phyloP scores from a whole-genome alignment of 2,113 vertebrate species.

The Pantherophis guttatus region DNA sequence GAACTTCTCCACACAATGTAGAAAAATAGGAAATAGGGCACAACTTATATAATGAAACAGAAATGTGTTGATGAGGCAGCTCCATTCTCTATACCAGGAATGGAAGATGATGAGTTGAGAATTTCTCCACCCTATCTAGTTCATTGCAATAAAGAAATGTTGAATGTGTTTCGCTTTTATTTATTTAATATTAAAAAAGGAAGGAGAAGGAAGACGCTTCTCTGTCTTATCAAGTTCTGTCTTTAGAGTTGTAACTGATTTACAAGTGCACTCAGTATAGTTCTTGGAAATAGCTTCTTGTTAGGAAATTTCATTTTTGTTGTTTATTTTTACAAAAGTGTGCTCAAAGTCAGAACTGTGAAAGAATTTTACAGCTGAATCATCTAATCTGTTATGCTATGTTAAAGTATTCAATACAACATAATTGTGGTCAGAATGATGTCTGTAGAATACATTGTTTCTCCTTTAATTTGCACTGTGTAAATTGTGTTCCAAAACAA shows the following conservation, averaged over 20 bases:
- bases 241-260: neutral
- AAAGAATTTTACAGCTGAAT: neutral
- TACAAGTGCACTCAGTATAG: neutral
- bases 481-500: neutral
- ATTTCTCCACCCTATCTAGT: neutral
- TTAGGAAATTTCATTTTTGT: neutral
- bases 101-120: neutral
- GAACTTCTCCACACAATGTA: neutral
- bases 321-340: neutral
- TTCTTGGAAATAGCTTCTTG: neutral
- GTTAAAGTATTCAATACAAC: neutral
- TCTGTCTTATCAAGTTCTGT: neutral
- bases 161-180: neutral
- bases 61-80: neutral
- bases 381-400: neutral
- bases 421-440: neutral
- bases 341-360: neutral
- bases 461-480: neutral
- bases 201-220: neutral
- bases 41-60: accelerated
- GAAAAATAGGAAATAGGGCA: accelerated
- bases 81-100: neutral
- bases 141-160: neutral
- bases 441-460: neutral
- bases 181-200: neutral